Percentiles rank a stretch among this genome's conserved stretches.
phyloP scores from a whole-genome alignment of 2,113 vertebrate genomes.

The Mormyrus iriodes region DNA sequence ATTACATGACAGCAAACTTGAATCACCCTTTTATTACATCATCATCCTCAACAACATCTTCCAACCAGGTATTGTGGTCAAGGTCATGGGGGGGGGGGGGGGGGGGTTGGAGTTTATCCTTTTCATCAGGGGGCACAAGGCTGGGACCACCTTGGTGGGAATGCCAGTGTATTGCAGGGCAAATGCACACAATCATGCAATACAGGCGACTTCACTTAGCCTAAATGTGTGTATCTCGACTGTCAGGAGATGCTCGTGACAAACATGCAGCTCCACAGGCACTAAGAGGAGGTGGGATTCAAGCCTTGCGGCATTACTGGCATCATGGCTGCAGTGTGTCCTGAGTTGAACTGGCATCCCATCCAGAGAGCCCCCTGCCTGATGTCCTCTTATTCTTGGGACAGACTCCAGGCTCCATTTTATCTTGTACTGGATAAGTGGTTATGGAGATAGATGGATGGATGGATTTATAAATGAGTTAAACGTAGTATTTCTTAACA shows the following conservation, averaged over 20 bases:
- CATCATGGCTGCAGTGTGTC: not conserved
- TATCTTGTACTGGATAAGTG: not conserved
- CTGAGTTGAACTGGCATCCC: not conserved
- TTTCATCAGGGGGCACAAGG: not conserved
- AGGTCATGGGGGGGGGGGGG: not conserved
- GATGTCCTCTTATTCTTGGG: not conserved
- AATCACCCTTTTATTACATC: not conserved
- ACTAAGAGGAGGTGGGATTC: not conserved
- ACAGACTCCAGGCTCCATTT: not conserved
- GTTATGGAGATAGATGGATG: not conserved
- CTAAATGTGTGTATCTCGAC: not conserved
- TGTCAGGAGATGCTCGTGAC: not conserved
- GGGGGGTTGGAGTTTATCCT: not conserved
- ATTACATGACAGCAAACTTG: not conserved
- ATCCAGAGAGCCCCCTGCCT: not conserved
- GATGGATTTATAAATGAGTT: not conserved
- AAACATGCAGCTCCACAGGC: not conserved
- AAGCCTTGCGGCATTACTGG: not conserved
- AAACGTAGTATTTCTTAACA: not conserved
- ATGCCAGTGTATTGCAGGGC: not conserved
- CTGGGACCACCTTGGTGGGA: not conserved
- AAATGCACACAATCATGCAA: not conserved
- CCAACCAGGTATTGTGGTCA: not conserved
- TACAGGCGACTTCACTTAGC: not conserved
- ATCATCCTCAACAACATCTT: not conserved